Conservation (phyloP, 2,888 invertebrate species). For the Tryphoninae sp. region DNA sequence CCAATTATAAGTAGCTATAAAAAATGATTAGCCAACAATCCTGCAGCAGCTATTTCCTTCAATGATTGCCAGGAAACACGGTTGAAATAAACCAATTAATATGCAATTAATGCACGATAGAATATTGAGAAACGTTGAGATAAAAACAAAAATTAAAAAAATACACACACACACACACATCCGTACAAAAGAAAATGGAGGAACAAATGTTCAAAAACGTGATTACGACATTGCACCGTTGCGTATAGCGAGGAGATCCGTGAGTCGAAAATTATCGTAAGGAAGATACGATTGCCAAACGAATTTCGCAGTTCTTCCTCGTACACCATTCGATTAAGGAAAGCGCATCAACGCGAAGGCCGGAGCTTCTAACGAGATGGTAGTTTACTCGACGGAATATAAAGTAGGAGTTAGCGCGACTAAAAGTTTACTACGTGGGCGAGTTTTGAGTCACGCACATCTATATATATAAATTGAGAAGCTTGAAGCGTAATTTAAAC, state of each 20-base stretch:
- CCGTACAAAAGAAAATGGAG: background rate
- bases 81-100: background rate
- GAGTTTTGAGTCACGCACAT: background rate
- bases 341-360: conserved; percentile 14
- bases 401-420: conserved; percentile 2
- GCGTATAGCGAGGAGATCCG: background rate
- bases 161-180: background rate
- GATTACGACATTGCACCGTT: background rate
- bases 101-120: background rate
- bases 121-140: background rate
- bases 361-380: conserved; percentile 41
- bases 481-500: too few species aligned
- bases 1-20: too few species aligned
- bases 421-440: background rate
- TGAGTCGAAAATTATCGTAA: background rate
- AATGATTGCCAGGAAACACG: too few species aligned
- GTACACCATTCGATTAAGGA: conserved; percentile 47
- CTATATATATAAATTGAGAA: too few species aligned
- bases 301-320: conserved; percentile 48
- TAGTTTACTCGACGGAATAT: conserved; percentile 35
- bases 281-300: conserved; percentile 35
- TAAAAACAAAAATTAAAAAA: background rate
- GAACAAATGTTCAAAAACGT: background rate
- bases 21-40: too few species aligned
- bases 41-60: too few species aligned